These are phyloP conservation scores for Eupithecia dodoneata DNA, from an alignment of 2,888 invertebrate species.

Conservation along the genomic window DNA sequence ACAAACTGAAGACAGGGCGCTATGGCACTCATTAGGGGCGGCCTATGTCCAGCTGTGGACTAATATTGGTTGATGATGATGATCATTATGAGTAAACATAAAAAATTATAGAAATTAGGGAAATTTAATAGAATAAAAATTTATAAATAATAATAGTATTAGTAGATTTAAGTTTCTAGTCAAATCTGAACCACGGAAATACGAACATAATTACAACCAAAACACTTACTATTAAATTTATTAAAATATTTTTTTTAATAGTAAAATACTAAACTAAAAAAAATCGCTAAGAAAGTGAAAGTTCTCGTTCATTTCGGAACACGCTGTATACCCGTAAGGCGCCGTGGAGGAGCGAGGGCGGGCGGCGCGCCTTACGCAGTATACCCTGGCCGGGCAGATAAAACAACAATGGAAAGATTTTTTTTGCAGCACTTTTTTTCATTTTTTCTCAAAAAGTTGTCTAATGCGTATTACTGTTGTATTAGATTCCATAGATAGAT, in stretches of 20 bases:
- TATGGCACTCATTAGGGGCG: no score
- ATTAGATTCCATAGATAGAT: no score
- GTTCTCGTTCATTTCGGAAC: slow-evolving; percentile 46
- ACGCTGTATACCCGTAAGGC: slow-evolving; percentile 76
- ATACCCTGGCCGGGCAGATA: slow-evolving; percentile 52
- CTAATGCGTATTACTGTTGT: no score
- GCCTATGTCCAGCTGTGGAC: no score
- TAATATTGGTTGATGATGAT: no score
- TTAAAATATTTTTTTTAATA: no score
- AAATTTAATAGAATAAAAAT: no score
- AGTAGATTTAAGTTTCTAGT: neutral
- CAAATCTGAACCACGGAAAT: neutral
- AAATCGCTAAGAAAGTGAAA: neutral
- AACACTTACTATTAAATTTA: neutral
- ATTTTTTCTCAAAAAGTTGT: neutral
- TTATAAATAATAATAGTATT: no score
- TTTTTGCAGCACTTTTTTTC: neutral
- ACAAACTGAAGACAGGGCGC: no score
- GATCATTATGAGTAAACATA: no score
- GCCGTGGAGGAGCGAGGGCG: slow-evolving; percentile 77
- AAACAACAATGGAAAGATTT: slow-evolving; percentile 41
- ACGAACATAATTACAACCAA: neutral
- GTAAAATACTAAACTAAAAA: neutral
- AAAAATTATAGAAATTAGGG: no score
- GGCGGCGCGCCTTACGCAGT: slow-evolving; percentile 69